Conservation (phyloP, 2,888 invertebrate species). For the Clistopyga incitator region DNA sequence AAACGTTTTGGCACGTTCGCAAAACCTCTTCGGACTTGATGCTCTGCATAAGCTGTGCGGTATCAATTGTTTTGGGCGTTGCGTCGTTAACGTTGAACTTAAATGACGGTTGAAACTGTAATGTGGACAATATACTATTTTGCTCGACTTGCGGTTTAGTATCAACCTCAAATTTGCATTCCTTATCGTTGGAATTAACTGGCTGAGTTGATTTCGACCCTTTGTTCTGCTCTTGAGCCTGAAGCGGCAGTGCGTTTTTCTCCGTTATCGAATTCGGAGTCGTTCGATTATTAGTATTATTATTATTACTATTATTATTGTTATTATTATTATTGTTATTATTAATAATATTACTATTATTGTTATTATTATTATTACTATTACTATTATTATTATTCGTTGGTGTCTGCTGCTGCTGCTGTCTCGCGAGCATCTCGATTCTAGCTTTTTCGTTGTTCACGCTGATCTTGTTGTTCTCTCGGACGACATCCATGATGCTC, state of each 20-base stretch:
- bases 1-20: slow-evolving; percentile 82
- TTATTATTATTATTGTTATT: slow-evolving; percentile 65
- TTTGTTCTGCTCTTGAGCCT: slow-evolving; percentile 55
- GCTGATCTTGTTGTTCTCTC: slow-evolving; percentile 72
- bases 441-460: slow-evolving; percentile 71
- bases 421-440: slow-evolving; percentile 68
- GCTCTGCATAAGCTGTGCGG: slow-evolving; percentile 77
- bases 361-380: slow-evolving; percentile 59
- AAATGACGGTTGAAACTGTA: slow-evolving; percentile 77
- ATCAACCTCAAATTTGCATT: slow-evolving; percentile 67
- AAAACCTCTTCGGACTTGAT: slow-evolving; percentile 81
- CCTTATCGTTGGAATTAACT: slow-evolving; percentile 65
- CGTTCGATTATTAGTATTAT: slow-evolving; percentile 34
- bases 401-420: slow-evolving; percentile 71
- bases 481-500: slow-evolving; percentile 64
- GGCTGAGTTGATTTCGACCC: slow-evolving; percentile 15
- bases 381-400: slow-evolving; percentile 60
- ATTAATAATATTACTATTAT: slow-evolving; percentile 58
- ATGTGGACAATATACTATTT: slow-evolving; percentile 71
- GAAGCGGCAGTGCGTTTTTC: slow-evolving; percentile 54
- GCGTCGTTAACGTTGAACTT: slow-evolving; percentile 76
- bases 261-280: slow-evolving; percentile 46
- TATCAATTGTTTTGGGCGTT: slow-evolving; percentile 69
- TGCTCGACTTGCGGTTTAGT: slow-evolving; percentile 70
- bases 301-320: slow-evolving; percentile 41